phyloP scores from a whole-genome alignment of 53 echinoderm and acorn worm species.

The Arbacia lixula region DNA sequence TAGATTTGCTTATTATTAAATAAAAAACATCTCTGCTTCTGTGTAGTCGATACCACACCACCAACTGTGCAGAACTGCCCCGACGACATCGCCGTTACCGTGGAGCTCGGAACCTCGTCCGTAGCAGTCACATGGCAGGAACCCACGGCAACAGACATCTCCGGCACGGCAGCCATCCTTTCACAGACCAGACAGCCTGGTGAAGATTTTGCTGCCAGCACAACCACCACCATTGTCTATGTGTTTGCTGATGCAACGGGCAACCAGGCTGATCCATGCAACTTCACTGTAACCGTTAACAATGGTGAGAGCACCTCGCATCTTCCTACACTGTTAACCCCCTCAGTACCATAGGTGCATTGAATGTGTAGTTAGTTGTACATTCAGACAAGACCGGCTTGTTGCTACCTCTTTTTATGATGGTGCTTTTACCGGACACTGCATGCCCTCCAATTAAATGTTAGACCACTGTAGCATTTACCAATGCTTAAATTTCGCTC shows the following conservation, averaged over 20 bases:
- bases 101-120: conserved; percentile 46
- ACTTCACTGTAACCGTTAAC: conserved; percentile 38
- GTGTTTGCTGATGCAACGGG: conserved; percentile 46
- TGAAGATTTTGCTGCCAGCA: conserved; percentile 33
- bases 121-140: conserved; percentile 24
- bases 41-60: conserved; percentile 67
- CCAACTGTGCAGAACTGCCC: conserved; percentile 71
- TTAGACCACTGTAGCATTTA: too few species aligned
- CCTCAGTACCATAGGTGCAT: too few species aligned
- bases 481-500: too few species aligned
- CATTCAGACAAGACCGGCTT: too few species aligned
- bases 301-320: conserved; percentile 30
- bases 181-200: conserved; percentile 24
- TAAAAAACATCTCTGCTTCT: too few species aligned
- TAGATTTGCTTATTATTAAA: too few species aligned
- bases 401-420: too few species aligned
- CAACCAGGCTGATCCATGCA: conserved; percentile 39
- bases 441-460: too few species aligned
- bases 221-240: conserved; percentile 27
- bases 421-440: too few species aligned
- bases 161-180: conserved; percentile 34
- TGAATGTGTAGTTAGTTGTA: too few species aligned
- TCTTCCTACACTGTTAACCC: too few species aligned
- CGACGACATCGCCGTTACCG: conserved; percentile 36
- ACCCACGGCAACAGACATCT: conserved; percentile 55